A percentile compares a stretch with the other conserved stretches of the same genome.
Evolutionary conservation across 2,113 vertebrate genomes (phyloP).

Genomic region (Gnathonemus echidnorhynchus): DNA sequence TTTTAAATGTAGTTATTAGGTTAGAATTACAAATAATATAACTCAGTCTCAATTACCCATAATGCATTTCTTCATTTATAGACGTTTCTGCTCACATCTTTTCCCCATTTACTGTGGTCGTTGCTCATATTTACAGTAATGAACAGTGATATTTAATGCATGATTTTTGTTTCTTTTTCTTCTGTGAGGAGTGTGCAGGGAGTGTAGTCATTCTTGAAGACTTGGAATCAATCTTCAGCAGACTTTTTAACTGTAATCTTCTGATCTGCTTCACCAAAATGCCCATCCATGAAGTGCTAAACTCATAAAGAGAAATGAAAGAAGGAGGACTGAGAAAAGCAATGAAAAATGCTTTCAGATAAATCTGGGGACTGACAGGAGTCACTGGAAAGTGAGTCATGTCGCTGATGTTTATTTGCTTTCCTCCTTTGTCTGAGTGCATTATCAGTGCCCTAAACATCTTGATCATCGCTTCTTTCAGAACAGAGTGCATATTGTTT

Average conservation of each 20-base stretch:
- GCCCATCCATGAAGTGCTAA: background rate
- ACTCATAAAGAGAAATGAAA: background rate
- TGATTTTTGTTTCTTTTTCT: background rate
- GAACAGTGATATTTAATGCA: background rate
- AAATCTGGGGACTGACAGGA: background rate
- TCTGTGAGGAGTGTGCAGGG: background rate
- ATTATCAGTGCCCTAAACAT: constrained; percentile 10
- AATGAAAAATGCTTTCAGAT: background rate
- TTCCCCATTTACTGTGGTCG: background rate
- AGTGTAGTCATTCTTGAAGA: background rate
- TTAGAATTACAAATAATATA: background rate
- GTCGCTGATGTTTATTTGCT: background rate
- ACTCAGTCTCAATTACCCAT: background rate
- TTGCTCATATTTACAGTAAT: background rate
- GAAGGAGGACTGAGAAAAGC: background rate
- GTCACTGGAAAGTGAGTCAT: background rate
- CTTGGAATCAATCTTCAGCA: background rate
- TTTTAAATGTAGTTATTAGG: background rate
- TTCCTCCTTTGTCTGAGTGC: background rate
- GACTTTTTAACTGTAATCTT: background rate
- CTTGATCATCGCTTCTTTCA: background rate
- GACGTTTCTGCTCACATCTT: background rate
- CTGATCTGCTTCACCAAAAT: background rate
- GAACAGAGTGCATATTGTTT: constrained; percentile 1
- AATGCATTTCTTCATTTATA: background rate